Evolutionary conservation across 2,888 invertebrate genomes (phyloP), one percentile per base, ranked within the genome.

Genomic region (Herminia tarsipennalis): DNA sequence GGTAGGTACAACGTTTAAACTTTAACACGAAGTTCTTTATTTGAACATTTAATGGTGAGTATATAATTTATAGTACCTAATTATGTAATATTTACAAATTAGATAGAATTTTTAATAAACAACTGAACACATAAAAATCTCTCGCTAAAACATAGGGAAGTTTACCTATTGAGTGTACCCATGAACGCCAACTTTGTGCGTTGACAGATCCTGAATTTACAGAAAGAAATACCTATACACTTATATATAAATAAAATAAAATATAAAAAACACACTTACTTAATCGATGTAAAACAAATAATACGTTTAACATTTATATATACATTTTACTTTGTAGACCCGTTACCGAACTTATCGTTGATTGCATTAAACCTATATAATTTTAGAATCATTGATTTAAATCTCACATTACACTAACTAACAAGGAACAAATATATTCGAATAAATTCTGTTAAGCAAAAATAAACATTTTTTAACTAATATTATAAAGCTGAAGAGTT

Each of bases 311-410:
- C n/a, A n/a, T n/a, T 53, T 43, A 6, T 58, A 52, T 61, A 33
- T 43, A 63, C 49, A 66, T 32, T 54, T 53, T 48, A 57, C 38
- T 30, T 28, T 43, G 53, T 39, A 53, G 54, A 82, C 83, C 83
- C 83, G 84, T 83, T 71, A 78, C 66, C 73, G 82, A 84, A 83
- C 83, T 83, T 81, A 80, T 76, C 56, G 50, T 41, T 56, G 50
- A 44, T 36, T 53, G 38, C 24, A 39, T 39, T 49, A 54, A 17
- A 52, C 25, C 30, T 57, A 53, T 13, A 36, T 22, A 37, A 45
- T 43, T 25, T 50, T 53, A 56, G 24, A 57, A 52, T 47, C 17
- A 39, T 43, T 41, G 39, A 49, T 54, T 54, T 18, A 3, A 18
- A 18, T 4, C n/a, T n/a, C n/a, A n/a, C n/a, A n/a, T n/a, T n/a